Evolutionary conservation across 2,888 invertebrate genomes (phyloP).

Genomic region (Ennomos fuscantarius): DNA sequence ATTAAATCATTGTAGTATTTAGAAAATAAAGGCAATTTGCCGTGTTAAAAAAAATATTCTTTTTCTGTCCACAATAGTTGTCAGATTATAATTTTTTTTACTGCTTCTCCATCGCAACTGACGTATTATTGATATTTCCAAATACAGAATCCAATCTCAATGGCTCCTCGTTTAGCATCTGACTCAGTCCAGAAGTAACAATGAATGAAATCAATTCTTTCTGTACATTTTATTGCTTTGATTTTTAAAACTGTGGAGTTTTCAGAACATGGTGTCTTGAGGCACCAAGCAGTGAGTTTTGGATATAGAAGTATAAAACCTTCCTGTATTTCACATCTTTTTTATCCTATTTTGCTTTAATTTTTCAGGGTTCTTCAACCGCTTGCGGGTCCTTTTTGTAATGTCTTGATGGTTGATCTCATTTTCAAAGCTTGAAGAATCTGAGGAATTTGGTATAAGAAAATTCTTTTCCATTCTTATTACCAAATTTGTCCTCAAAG

Average conservation of each 20-base stretch:
- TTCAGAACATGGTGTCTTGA: too few species aligned
- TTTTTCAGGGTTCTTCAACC: constrained; percentile 13
- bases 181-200: constrained; percentile 50
- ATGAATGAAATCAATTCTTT: constrained; percentile 19
- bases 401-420: neutral
- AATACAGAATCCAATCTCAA: too few species aligned
- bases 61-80: too few species aligned
- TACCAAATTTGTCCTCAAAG: too few species aligned
- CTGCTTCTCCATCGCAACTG: constrained; percentile 10
- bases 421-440: too few species aligned
- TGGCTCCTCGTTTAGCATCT: constrained; percentile 45
- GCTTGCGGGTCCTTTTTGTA: constrained; percentile 29
- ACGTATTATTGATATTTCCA: constrained; percentile 23
- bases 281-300: too few species aligned
- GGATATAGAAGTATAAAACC: constrained; percentile 17
- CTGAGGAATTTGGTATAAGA: too few species aligned
- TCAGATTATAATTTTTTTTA: constrained; percentile 41
- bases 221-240: constrained; percentile 16
- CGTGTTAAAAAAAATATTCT: too few species aligned
- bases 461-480: too few species aligned
- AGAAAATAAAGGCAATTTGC: too few species aligned
- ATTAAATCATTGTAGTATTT: too few species aligned
- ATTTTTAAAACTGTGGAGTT: too few species aligned
- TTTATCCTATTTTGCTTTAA: constrained; percentile 27
- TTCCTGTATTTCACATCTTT: constrained; percentile 18